Evolutionary conservation across 2,113 vertebrate genomes (phyloP).

Genomic region (Todiramphus saurophagus): DNA sequence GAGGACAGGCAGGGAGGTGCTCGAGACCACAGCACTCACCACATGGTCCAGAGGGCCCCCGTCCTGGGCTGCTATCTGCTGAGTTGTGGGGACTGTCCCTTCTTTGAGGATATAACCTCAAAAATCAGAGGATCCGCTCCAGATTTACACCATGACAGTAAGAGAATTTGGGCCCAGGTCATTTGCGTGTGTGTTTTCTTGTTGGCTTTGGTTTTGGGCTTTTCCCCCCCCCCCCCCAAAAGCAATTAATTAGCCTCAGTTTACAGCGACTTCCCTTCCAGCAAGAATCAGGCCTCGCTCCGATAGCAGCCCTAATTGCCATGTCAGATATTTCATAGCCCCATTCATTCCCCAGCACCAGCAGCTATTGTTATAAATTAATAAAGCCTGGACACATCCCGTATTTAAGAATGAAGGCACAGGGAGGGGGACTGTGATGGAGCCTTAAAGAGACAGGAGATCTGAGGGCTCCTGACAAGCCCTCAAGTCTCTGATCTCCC

Average conservation of each 20-base stretch:
- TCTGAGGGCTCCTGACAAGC: not conserved
- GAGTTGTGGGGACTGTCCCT: not conserved
- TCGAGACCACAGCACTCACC: not conserved
- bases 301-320: constrained; percentile 11
- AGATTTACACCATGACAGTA: not conserved
- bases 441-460: constrained; percentile 22
- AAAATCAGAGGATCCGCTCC: not conserved
- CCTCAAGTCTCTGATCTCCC: not conserved
- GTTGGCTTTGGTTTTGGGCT: not conserved
- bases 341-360: constrained; percentile 24
- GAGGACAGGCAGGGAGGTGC: not conserved
- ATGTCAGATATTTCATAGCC: constrained; percentile 13
- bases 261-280: constrained; percentile 15
- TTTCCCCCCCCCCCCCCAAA: not conserved
- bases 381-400: constrained; percentile 16
- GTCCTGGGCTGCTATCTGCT: not conserved
- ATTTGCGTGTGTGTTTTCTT: not conserved
- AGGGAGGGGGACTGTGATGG: not conserved
- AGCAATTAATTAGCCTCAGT: not conserved
- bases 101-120: not conserved
- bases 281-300: not conserved
- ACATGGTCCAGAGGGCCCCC: not conserved
- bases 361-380: constrained; percentile 48
- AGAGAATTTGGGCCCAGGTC: not conserved
- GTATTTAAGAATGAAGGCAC: constrained; percentile 7